These are phyloP conservation scores for Eugnorisma glareosa DNA, from an alignment of 2,888 invertebrate species.

Conservation along the genomic window DNA sequence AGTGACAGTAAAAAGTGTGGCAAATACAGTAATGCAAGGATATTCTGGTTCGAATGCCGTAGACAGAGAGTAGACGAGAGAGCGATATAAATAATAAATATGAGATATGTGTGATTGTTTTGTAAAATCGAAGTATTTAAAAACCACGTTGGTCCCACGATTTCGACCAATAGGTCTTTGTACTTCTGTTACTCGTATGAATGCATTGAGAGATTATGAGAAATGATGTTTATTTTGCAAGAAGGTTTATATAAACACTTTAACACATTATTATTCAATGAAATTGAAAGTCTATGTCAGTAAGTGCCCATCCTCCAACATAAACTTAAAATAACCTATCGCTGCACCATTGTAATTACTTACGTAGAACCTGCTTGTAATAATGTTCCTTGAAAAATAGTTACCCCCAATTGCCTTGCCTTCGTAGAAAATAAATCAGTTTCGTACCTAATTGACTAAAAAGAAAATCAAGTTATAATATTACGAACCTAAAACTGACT, in stretches of 20 bases:
- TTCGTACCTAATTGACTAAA: constrained; percentile 14
- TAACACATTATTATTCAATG: too few relatives aligned
- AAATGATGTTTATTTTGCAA: too few relatives aligned
- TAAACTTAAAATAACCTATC: too few relatives aligned
- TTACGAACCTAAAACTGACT: neutral
- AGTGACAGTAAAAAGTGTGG: neutral
- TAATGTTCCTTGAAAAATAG: constrained; percentile 6
- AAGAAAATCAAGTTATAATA: constrained; percentile 11
- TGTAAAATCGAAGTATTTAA: neutral
- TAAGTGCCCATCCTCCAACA: too few relatives aligned
- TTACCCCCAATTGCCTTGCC: neutral
- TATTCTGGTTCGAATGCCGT: neutral
- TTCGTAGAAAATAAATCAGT: constrained; percentile 29
- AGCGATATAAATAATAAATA: too few relatives aligned
- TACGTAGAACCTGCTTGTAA: constrained; percentile 4
- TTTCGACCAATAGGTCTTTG: neutral
- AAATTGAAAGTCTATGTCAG: neutral
- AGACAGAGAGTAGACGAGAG: too few relatives aligned
- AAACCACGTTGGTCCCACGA: neutral
- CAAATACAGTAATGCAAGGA: neutral
- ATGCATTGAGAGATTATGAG: too few relatives aligned
- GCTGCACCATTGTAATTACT: neutral
- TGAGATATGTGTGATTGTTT: neutral
- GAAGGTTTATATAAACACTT: too few relatives aligned
- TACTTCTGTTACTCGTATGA: too few relatives aligned